Evolutionary conservation across 2,888 invertebrate species (phyloP), one percentile per base, ranked within the genome.

Genomic region (Subacronicta megacephala): DNA sequence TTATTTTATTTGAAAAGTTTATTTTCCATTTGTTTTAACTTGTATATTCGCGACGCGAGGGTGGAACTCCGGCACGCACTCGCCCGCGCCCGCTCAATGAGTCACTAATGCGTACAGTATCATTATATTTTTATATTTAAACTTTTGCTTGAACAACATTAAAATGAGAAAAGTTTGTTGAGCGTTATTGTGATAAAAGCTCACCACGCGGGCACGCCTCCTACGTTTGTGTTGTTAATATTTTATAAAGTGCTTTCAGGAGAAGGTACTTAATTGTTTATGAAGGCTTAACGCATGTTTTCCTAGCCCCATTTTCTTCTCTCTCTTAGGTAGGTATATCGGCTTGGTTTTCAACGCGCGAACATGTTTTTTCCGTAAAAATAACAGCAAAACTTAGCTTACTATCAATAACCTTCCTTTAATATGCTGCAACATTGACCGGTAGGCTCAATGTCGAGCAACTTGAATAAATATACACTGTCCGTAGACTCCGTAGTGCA

Each of bases 1-100:
- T 94, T 93, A 93, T 93, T 93, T 93, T 93, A 93, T 93, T 93
- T 89, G 91, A 92, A 93, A 93, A 94, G 92, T 93, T 93, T 92
- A 93, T 92, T 92, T 92, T 91, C 87, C 93, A 92, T 93, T 94
- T 94, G 93, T 93, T 93, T 92, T 91, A 92, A 92, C 90, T 92
- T 90, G 87, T 93, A 92, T 89, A 89, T 89, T 90, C 85, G 90
- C 90, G 88, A 87, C 78, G 85, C 81, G 88, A 92, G 90, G 93
- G 89, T 84, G 88, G 89, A 85, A 88, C 82, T 90, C 83, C 77
- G 71, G 81, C 84, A 83, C 90, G 89, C 90, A 90, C 91, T 90
- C 72, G 50, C 90, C 87, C 87, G 86, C 90, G 89, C 90, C 87
- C 87, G 86, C 90, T 89, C 92, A 89, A 91, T 92, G 92, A 92